These are phyloP conservation scores for Himantopus leucocephalus DNA, from an alignment of 2,113 vertebrate genomes.

Conservation along the genomic window DNA sequence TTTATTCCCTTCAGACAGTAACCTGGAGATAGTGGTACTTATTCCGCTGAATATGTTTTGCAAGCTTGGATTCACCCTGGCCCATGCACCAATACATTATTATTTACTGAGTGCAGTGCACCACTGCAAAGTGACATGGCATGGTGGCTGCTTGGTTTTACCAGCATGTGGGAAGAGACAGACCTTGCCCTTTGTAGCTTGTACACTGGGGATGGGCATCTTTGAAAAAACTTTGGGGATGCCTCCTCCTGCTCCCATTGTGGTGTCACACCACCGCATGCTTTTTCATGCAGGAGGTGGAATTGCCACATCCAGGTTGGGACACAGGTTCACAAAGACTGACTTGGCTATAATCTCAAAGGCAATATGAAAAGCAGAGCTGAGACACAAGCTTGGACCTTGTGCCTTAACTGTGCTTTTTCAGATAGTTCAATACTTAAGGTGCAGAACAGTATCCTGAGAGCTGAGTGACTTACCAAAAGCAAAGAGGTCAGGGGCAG, in stretches of 20 bases:
- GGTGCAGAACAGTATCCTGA: neutral
- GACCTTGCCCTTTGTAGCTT: neutral
- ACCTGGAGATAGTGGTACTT: neutral
- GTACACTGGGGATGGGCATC: neutral
- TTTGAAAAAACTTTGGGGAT: neutral
- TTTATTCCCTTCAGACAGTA: neutral
- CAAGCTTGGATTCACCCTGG: neutral
- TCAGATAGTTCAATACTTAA: neutral
- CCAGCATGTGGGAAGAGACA: neutral
- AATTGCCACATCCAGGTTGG: neutral
- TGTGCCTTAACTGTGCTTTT: neutral
- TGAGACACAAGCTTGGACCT: neutral
- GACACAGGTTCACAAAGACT: neutral
- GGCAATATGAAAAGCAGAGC: neutral
- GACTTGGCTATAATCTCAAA: neutral
- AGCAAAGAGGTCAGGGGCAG: neutral
- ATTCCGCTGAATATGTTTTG: neutral
- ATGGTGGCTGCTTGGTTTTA: neutral
- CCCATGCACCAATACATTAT: neutral
- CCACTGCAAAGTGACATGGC: neutral
- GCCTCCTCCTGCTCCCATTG: neutral
- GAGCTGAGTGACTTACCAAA: neutral
- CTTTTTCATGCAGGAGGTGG: neutral
- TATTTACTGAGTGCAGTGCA: neutral
- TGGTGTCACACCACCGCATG: fast-evolving